phyloP scores from a whole-genome alignment of 2,113 vertebrate genomes.

The Otolemur garnettii region DNA sequence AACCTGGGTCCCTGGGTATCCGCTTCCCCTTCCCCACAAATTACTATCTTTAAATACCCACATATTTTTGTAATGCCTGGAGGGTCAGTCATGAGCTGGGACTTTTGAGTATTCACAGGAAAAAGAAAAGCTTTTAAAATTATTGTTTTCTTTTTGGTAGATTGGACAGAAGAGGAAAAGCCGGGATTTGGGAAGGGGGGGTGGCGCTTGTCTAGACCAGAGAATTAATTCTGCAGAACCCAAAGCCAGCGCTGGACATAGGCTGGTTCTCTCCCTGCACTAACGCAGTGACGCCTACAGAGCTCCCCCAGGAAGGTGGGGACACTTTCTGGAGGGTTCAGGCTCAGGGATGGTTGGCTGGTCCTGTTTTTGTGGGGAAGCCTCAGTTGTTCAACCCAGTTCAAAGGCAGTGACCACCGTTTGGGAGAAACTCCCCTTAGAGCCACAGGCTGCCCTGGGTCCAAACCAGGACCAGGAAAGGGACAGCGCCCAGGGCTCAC shows the following conservation, averaged over 20 bases:
- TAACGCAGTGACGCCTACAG: rapidly evolving
- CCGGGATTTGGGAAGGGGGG: background rate
- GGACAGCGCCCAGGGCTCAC: background rate
- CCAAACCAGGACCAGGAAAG: background rate
- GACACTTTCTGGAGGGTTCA: background rate
- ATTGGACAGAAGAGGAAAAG: background rate
- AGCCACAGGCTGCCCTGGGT: too few species aligned
- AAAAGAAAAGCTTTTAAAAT: background rate
- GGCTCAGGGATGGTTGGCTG: background rate
- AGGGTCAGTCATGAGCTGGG: background rate
- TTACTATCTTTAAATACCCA: background rate
- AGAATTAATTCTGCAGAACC: background rate
- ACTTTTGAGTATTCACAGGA: background rate
- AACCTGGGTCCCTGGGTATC: rapidly evolving
- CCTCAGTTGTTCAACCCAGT: too few species aligned
- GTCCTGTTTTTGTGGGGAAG: background rate
- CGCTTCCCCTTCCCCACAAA: too few species aligned
- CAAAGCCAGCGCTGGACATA: background rate
- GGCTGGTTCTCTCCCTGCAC: too few species aligned
- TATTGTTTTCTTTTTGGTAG: background rate
- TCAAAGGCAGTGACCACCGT: background rate
- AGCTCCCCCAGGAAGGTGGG: background rate
- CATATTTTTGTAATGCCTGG: background rate
- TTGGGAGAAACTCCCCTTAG: background rate
- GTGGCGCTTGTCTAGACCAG: background rate